A percentile compares a stretch with the other conserved stretches of the same genome.
Conservation (phyloP, 1,140 invertebrate species). For the Brachionus rubens region DNA sequence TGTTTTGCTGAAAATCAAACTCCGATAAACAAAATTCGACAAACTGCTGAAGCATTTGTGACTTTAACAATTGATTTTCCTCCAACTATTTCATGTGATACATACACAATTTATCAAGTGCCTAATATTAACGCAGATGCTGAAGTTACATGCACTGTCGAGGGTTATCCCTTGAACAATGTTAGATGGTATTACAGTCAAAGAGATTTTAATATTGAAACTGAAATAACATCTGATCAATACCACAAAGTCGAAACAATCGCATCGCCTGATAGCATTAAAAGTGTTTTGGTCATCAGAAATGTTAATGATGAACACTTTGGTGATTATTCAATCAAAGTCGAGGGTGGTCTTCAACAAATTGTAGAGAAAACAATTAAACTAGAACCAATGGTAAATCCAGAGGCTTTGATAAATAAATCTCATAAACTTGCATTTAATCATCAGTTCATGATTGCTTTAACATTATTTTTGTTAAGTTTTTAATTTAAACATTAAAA, state of each 20-base stretch:
- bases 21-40: conserved; percentile 14
- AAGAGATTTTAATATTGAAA: conserved; percentile 30
- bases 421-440: not conserved
- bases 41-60: conserved; percentile 40
- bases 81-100: conserved; percentile 30
- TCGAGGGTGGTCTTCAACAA: conserved; percentile 34
- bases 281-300: conserved; percentile 26
- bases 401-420: not conserved
- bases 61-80: conserved; percentile 38
- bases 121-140: conserved; percentile 43
- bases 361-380: conserved; percentile 42
- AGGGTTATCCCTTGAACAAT: conserved; percentile 40
- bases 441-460: too few relatives aligned
- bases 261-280: conserved; percentile 30
- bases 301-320: conserved; percentile 41
- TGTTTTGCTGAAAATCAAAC: conserved; percentile 39
- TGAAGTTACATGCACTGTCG: conserved; percentile 40
- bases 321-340: conserved; percentile 41
- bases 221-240: conserved; percentile 32
- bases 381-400: conserved; percentile 40
- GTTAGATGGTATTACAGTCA: conserved; percentile 41
- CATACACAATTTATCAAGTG: conserved; percentile 25
- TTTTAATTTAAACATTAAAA: not conserved
- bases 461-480: too few relatives aligned
- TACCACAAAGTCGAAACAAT: conserved; percentile 35